Evolutionary conservation across 2,888 invertebrate genomes (phyloP), one percentile per base, ranked within the genome.

Genomic region (Diaphora mendica): DNA sequence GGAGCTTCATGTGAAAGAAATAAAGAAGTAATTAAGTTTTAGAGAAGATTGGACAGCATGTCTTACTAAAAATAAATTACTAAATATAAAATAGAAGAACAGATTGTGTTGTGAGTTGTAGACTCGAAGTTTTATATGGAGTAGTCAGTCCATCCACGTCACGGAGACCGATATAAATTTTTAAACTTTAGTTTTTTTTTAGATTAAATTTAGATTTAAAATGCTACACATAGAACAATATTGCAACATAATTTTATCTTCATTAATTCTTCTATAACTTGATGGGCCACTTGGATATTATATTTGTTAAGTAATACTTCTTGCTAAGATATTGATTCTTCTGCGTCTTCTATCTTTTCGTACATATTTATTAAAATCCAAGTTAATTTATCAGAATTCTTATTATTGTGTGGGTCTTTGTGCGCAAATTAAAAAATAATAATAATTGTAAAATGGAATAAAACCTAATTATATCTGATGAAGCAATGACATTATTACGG

Each of bases 391-490:
- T 48, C 48, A 44, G 17, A 2, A 15, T 0, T 44, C 44, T 44
- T 0, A 44, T 17, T 17, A 11, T 11, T 11, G 35, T 8, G 11
- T 39, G 17, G 8, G n/a, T 23, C n/a, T 0, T 23, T 51, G 9
- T n/a, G 51, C n/a, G 7, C n/a, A 51, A 51, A n/a, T 26, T 26
- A 59, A 11, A 26, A 26, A 13, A 64, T 20, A 64, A 64, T 13
- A 15, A 13, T 35, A 33, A 64, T 35, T 64, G 33, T 20, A 33
- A 55, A 75, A 71, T 68, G 42, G 42, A 70, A 74, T 64, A 17
- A 13, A 30, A n/a, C 33, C 64, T 51, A 26, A 71, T 42, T 68
- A 73, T 51, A 70, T 73, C 55, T 23, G 13, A 7, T n/a, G 44
- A 64, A 48, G 71, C 55, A 59, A 15, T 74, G 42, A 42, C 68